phyloP scores from a whole-genome alignment of 2,113 vertebrate species.

The Dolichotis patagonum region DNA sequence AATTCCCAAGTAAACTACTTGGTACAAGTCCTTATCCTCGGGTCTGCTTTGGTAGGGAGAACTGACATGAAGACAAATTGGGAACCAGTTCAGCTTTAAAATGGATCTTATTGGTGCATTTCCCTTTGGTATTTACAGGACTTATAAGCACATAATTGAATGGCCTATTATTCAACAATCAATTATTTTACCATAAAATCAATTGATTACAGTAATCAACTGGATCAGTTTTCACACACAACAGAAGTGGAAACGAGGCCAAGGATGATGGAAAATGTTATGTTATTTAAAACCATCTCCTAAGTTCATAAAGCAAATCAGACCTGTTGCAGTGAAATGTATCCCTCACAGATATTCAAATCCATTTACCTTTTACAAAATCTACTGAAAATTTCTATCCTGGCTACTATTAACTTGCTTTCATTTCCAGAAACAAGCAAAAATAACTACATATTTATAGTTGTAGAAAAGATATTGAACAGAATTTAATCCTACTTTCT shows the following conservation, averaged over 20 bases:
- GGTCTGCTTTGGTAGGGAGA: neutral
- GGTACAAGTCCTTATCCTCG: neutral
- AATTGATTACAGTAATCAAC: neutral
- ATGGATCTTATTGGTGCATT: neutral
- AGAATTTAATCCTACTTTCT: slow-evolving; percentile 42
- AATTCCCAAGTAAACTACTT: neutral
- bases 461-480: neutral
- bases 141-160: neutral
- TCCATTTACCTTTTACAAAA: slow-evolving; percentile 29
- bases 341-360: slow-evolving; percentile 11
- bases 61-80: neutral
- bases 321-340: slow-evolving; percentile 16
- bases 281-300: slow-evolving; percentile 1
- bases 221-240: neutral
- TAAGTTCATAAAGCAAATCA: slow-evolving; percentile 55
- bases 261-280: neutral
- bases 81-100: neutral
- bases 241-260: slow-evolving; percentile 14
- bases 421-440: slow-evolving; percentile 43
- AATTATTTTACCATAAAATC: slow-evolving; percentile 13
- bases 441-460: neutral
- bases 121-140: slow-evolving; percentile 22
- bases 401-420: slow-evolving; percentile 26
- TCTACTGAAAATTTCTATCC: slow-evolving; percentile 13
- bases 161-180: neutral